Percentiles rank a stretch among this genome's conserved stretches.
Conservation (phyloP, 2,113 vertebrate species). For the Hippolais icterina region DNA sequence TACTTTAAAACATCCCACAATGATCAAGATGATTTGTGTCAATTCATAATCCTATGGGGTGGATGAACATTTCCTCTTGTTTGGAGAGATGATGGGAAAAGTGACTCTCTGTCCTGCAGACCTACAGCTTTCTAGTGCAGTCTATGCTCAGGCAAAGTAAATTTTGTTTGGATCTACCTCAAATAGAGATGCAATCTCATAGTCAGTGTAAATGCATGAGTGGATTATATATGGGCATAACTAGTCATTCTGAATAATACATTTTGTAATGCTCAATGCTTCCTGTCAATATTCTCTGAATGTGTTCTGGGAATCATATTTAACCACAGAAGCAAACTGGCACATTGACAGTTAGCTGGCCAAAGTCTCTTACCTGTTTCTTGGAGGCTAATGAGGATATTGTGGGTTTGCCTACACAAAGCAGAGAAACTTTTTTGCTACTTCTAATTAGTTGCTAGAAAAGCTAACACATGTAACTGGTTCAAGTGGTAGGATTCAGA, state of each 20-base stretch:
- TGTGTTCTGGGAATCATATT: neutral
- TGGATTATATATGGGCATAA: neutral
- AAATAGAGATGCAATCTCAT: neutral
- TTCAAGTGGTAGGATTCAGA: neutral
- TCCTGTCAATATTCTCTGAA: neutral
- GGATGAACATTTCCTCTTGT: neutral
- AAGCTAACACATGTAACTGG: neutral
- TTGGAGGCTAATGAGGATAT: neutral
- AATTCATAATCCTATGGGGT: neutral
- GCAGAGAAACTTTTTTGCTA: neutral
- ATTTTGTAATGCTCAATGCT: neutral
- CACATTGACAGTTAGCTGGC: neutral
- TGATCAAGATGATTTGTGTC: neutral
- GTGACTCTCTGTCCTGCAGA: neutral
- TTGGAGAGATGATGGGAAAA: neutral
- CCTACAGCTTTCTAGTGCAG: neutral
- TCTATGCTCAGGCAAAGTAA: neutral
- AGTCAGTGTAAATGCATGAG: neutral
- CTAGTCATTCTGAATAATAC: neutral
- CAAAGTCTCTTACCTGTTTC: neutral
- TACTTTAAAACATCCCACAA: neutral
- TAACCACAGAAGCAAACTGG: neutral
- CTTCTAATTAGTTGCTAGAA: neutral
- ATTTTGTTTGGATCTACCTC: neutral
- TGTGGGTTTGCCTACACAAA: neutral